phyloP scores from a whole-genome alignment of 2,113 vertebrate species.

The Gila orcuttii region DNA sequence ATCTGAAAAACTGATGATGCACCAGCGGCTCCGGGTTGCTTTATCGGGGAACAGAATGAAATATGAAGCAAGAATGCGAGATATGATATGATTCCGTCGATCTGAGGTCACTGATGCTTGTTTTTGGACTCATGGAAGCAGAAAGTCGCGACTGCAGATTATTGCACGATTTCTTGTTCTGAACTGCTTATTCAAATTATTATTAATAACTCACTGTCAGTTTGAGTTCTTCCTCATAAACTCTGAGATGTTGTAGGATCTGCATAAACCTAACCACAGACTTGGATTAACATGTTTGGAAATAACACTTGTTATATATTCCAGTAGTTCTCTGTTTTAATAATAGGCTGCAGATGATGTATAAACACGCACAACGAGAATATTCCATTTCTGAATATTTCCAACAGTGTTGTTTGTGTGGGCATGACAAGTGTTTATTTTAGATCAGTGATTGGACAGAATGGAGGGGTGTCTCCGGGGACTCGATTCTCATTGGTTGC shows the following conservation, averaged over 20 bases:
- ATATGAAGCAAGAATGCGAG: no score
- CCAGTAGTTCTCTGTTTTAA: background rate
- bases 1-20: no score
- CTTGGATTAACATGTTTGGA: background rate
- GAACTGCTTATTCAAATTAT: no score
- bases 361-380: background rate
- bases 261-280: background rate
- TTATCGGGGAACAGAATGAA: no score
- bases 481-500: constrained; percentile 62
- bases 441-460: constrained; percentile 63
- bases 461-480: constrained; percentile 67
- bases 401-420: background rate
- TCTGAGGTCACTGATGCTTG: no score
- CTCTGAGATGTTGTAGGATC: background rate
- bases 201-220: no score
- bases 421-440: constrained; percentile 22
- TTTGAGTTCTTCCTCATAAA: background rate
- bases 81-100: no score
- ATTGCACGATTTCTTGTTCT: no score
- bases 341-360: background rate
- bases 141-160: no score
- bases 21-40: no score
- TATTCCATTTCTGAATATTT: background rate
- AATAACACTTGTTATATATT: background rate
- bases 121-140: no score